Evolutionary conservation across 1,140 invertebrate genomes (phyloP).

Genomic region (Uloborus diversus): DNA sequence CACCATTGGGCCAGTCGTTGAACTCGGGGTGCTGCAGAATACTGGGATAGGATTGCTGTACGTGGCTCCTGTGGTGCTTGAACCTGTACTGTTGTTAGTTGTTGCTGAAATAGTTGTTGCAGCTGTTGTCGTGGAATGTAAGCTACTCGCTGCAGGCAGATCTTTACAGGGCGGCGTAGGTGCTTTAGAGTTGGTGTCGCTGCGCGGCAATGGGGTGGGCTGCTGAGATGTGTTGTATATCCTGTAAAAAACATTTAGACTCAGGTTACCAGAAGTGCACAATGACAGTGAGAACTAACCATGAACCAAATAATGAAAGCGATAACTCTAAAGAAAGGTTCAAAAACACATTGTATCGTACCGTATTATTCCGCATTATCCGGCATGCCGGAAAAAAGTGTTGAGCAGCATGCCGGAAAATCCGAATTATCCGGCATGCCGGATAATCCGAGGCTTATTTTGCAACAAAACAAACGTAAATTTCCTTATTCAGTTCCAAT

Average conservation of each 20-base stretch:
- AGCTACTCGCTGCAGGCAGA: slow-evolving; percentile 1
- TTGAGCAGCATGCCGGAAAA: too few relatives aligned
- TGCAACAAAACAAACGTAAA: too few relatives aligned
- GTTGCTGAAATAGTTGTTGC: slow-evolving; percentile 32
- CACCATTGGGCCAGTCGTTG: slow-evolving; percentile 59
- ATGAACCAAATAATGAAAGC: too few relatives aligned
- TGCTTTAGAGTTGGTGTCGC: background rate
- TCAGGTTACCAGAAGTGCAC: too few relatives aligned
- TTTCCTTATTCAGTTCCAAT: too few relatives aligned
- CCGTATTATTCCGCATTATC: too few relatives aligned
- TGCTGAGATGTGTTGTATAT: slow-evolving; percentile 47
- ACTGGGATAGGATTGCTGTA: slow-evolving; percentile 58
- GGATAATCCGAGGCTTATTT: too few relatives aligned
- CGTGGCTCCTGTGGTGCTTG: slow-evolving; percentile 48
- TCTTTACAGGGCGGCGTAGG: slow-evolving; percentile 9
- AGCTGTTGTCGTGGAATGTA: slow-evolving; percentile 35
- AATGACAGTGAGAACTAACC: too few relatives aligned
- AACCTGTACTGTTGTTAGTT: slow-evolving; percentile 34
- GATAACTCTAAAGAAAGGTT: too few relatives aligned
- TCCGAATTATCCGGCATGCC: too few relatives aligned
- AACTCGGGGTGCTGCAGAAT: slow-evolving; percentile 56
- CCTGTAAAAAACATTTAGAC: slow-evolving; percentile 23
- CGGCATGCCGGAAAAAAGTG: too few relatives aligned
- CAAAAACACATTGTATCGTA: too few relatives aligned
- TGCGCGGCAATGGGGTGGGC: slow-evolving; percentile 17